A percentile compares a stretch with the other conserved stretches of the same genome.
phyloP scores from a whole-genome alignment of 2,113 vertebrate genomes.

The Sylvicapra grimmia region DNA sequence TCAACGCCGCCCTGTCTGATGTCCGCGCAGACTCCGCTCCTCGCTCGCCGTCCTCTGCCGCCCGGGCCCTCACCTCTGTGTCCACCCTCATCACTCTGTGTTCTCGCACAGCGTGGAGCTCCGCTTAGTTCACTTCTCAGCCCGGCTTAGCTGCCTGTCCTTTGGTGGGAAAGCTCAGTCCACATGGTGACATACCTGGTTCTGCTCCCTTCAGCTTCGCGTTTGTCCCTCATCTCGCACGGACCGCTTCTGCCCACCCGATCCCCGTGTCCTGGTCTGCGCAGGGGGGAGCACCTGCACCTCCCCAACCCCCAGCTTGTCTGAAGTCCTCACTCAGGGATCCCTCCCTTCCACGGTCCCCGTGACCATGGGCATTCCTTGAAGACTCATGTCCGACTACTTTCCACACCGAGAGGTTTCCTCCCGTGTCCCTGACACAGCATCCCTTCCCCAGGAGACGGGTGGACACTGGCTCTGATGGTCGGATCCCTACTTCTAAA shows the following conservation, averaged over 20 bases:
- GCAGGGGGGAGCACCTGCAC: not conserved
- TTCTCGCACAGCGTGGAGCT: too few species aligned
- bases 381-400: not conserved
- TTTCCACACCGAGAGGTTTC: too few species aligned
- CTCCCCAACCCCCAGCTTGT: accelerated
- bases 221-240: accelerated
- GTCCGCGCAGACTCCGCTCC: accelerated
- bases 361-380: accelerated
- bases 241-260: not conserved
- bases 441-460: not conserved
- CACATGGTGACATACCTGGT: not conserved
- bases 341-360: accelerated
- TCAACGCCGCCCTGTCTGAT: accelerated
- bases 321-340: not conserved
- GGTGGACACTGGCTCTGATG: too few species aligned
- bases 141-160: not conserved
- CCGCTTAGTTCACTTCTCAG: not conserved
- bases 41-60: too few species aligned
- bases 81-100: not conserved
- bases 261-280: not conserved
- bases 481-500: not conserved
- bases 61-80: not conserved
- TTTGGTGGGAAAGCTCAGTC: not conserved
- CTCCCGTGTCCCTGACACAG: too few species aligned
- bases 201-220: not conserved